Evolutionary conservation across 30 jellyfish, hydroid and myxozoan species (phyloP).

Genomic region (Aurelia aurita): DNA sequence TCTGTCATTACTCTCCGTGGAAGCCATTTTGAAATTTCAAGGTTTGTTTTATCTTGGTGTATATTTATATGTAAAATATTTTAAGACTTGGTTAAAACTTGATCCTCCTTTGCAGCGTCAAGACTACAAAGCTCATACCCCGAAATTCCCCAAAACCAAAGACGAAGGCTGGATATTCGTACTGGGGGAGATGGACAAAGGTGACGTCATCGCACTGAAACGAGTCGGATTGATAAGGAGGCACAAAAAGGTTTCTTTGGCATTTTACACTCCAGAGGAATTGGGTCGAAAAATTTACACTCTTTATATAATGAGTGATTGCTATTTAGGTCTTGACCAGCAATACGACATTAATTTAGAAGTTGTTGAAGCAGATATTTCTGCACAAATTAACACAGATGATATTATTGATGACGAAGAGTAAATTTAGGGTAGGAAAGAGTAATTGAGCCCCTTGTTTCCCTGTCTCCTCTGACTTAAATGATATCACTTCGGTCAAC

Average conservation of each 20-base stretch:
- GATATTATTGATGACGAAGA: constrained; percentile 38
- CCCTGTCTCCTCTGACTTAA: too few species aligned
- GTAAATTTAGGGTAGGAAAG: neutral
- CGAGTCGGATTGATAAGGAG: constrained; percentile 74
- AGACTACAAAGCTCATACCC: constrained; percentile 78
- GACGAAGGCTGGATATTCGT: constrained; percentile 97
- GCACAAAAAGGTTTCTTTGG: constrained; percentile 71
- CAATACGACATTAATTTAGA: constrained; percentile 87
- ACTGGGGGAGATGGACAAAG: constrained; percentile 84
- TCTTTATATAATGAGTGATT: constrained; percentile 87
- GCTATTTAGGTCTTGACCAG: constrained; percentile 94
- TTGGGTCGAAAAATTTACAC: constrained; percentile 75
- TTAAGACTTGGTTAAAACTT: too few species aligned
- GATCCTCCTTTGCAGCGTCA: constrained; percentile 51
- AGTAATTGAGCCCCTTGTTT: neutral
- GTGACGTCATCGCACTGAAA: constrained; percentile 85
- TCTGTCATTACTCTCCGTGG: too few species aligned
- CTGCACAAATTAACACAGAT: constrained; percentile 58
- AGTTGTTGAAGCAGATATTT: constrained; percentile 63
- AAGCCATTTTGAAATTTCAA: too few species aligned
- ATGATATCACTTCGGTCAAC: too few species aligned
- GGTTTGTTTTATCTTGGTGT: too few species aligned
- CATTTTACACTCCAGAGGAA: constrained; percentile 80
- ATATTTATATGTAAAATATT: too few species aligned
- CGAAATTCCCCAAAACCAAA: constrained; percentile 82